These are phyloP conservation scores for Piprites chloris DNA, from an alignment of 2,113 vertebrate genomes.

Conservation along the genomic window DNA sequence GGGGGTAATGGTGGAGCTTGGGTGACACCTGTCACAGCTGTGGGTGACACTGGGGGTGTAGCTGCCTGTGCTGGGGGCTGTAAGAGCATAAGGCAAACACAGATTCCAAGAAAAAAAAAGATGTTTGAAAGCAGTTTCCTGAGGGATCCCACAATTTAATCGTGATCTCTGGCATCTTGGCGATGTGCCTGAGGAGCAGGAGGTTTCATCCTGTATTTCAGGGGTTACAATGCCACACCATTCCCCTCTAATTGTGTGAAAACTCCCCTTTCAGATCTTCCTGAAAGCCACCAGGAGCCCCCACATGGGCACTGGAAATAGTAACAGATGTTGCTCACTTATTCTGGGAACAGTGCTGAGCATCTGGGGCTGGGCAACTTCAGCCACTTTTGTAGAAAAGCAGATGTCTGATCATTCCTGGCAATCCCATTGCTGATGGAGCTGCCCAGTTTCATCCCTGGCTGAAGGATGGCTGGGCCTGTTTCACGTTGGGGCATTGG, in stretches of 20 bases:
- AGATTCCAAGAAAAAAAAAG: background rate
- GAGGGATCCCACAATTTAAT: background rate
- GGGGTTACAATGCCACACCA: background rate
- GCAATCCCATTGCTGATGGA: background rate
- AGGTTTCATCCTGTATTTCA: background rate
- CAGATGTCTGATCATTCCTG: background rate
- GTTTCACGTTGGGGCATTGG: rapidly evolving
- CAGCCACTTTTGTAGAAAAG: background rate
- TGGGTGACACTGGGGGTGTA: background rate
- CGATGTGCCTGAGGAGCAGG: background rate
- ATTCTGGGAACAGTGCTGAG: background rate
- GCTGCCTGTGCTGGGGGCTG: background rate
- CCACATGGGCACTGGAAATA: background rate
- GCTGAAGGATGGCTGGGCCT: background rate
- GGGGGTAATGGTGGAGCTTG: rapidly evolving
- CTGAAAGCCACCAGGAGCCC: background rate
- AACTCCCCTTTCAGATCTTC: background rate
- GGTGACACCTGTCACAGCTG: background rate
- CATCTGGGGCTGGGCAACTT: background rate
- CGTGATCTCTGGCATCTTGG: background rate
- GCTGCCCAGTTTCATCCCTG: background rate
- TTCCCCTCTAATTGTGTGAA: rapidly evolving
- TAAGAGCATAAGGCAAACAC: rapidly evolving
- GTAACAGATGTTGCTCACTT: rapidly evolving
- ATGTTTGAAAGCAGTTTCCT: background rate